Conservation (phyloP, 2,888 invertebrate genomes). For the Tridacna crocea region DNA sequence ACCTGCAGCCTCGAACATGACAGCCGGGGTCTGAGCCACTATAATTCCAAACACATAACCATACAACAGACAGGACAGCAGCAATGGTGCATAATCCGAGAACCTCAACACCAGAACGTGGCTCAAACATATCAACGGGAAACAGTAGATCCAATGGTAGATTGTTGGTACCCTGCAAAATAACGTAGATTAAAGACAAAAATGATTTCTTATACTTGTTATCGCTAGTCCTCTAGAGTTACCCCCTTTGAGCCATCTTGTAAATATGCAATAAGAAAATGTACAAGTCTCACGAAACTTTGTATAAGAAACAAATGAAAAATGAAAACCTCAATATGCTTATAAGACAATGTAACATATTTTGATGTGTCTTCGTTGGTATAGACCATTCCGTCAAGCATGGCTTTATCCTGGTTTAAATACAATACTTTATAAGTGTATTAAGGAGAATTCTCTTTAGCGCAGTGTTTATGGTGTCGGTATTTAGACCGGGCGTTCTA, state of each 20-base stretch:
- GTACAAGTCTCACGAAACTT: no score
- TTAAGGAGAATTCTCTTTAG: not conserved
- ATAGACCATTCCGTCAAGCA: no score
- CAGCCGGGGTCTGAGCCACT: conserved; percentile 50
- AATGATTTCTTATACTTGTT: no score
- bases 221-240: no score
- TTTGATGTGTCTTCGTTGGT: no score
- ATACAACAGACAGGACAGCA: conserved; percentile 46
- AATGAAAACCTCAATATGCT: no score
- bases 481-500: not conserved
- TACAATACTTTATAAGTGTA: not conserved
- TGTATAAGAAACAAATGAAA: no score
- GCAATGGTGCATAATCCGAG: conserved; percentile 47
- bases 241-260: no score
- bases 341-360: no score
- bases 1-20: conserved; percentile 60
- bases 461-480: not conserved
- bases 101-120: conserved; percentile 49
- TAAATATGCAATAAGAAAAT: no score
- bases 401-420: no score
- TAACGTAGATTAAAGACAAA: not conserved
- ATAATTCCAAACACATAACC: conserved; percentile 49
- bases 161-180: conserved; percentile 52
- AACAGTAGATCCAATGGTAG: conserved; percentile 55
- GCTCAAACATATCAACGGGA: conserved; percentile 40